Evolutionary conservation across 1,140 invertebrate genomes (phyloP).

Genomic region (Capitella teleta): DNA sequence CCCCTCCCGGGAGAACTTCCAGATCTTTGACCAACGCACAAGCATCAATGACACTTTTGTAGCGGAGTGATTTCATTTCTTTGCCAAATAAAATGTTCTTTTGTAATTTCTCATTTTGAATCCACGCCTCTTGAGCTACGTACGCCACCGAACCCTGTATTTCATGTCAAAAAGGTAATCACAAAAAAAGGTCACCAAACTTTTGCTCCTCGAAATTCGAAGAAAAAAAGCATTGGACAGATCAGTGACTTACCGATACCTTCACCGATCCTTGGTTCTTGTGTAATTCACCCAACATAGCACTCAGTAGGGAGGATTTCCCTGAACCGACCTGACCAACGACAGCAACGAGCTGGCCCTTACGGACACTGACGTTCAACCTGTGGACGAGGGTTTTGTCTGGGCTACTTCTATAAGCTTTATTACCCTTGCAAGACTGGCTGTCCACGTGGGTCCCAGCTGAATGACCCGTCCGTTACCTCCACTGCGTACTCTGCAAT

Average conservation of each 20-base stretch:
- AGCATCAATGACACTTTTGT: conserved; percentile 43
- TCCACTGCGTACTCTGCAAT: not conserved
- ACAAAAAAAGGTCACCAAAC: too few relatives aligned
- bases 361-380: conserved; percentile 22
- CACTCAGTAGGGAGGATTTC: conserved; percentile 49
- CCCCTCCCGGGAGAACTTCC: conserved; percentile 53
- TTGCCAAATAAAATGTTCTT: conserved; percentile 68
- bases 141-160: conserved; percentile 52
- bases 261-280: conserved; percentile 1
- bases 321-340: conserved; percentile 53
- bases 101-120: conserved; percentile 64
- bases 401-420: not conserved
- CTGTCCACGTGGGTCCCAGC: not conserved
- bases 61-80: conserved; percentile 41
- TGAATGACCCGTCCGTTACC: not conserved
- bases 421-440: not conserved
- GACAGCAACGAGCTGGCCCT: conserved; percentile 45
- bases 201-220: too few relatives aligned
- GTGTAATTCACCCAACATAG: conserved; percentile 49
- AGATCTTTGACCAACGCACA: conserved; percentile 57
- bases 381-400: conserved; percentile 11
- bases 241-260: conserved; percentile 1
- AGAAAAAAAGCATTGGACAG: too few relatives aligned
- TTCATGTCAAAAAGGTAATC: too few relatives aligned
- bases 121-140: conserved; percentile 74